Evolutionary conservation across 1,140 invertebrate species (phyloP), one percentile per base, ranked within the genome.

Genomic region (Charaxes varanes): DNA sequence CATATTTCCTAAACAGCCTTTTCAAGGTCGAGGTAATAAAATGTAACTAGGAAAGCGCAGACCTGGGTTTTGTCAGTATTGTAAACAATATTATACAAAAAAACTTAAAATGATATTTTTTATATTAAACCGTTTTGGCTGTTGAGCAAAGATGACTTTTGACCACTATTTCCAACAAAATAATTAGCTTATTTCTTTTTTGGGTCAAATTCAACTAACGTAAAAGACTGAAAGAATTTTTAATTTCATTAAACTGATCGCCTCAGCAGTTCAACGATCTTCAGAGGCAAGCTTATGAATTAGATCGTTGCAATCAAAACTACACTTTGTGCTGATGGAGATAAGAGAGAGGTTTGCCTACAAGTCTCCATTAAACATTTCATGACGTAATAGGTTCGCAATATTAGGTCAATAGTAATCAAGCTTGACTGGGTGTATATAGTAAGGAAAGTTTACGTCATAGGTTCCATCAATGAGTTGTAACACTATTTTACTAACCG

Each of bases 401-500:
- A 46, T 34, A 46, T 46, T 46, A 10, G 43, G 43, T 46, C 43
- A 46, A 45, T 40, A 46, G 36, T 40, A 40, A 40, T 37, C 22
- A 46, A 24, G 23, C 23, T 22, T 22, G 22, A 22, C 5, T 34
- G 7, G 19, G 11, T 32, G 7, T 21, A 17, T 16, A 22, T 21
- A 21, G 27, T 4, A 14, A 28, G n/a, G n/a, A n/a, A n/a, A n/a
- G n/a, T n/a, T n/a, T n/a, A n/a, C n/a, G n/a, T n/a, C n/a, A n/a
- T n/a, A n/a, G n/a, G n/a, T n/a, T n/a, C n/a, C n/a, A n/a, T n/a
- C n/a, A n/a, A n/a, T n/a, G n/a, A n/a, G n/a, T n/a, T n/a, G n/a
- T n/a, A n/a, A n/a, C n/a, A n/a, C n/a, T n/a, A n/a, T n/a, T n/a
- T n/a, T n/a, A n/a, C n/a, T n/a, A n/a, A n/a, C n/a, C n/a, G n/a